A percentile compares a stretch with the other conserved stretches of the same genome.
Evolutionary conservation across 2,888 invertebrate species (phyloP).

Genomic region (Cheilosia scutellata): DNA sequence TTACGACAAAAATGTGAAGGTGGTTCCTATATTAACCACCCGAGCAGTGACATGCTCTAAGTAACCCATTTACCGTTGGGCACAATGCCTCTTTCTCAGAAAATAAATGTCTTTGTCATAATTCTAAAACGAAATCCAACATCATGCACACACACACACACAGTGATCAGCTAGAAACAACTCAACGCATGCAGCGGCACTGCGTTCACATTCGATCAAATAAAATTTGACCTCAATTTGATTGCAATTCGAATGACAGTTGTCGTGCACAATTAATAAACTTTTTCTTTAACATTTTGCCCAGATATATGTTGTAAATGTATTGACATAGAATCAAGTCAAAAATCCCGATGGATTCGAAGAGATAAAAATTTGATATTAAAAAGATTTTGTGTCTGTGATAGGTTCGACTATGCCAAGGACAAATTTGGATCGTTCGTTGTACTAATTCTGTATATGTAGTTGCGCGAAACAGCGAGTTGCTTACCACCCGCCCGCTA

Average conservation of each 20-base stretch:
- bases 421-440: conserved; percentile 40
- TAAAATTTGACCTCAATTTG: conserved; percentile 62
- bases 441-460: conserved; percentile 30
- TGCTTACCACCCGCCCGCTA: conserved; percentile 44
- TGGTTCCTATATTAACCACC: not conserved
- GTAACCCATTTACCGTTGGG: conserved; percentile 10
- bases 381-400: conserved; percentile 47
- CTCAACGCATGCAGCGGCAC: conserved; percentile 48
- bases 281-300: conserved; percentile 14
- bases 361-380: conserved; percentile 58
- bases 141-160: conserved; percentile 19
- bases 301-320: not conserved
- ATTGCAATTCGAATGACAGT: conserved; percentile 47
- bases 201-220: conserved; percentile 48
- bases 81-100: conserved; percentile 26
- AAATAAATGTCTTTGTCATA: conserved; percentile 51
- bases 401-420: conserved; percentile 58
- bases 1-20: not conserved
- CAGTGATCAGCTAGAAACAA: not conserved
- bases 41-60: not conserved
- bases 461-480: not conserved
- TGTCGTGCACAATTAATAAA: conserved; percentile 65
- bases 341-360: conserved; percentile 48
- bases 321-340: conserved; percentile 42
- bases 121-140: conserved; percentile 45